Conservation (phyloP, 1,140 invertebrate genomes). For the Thaumetopoea pityocampa region DNA sequence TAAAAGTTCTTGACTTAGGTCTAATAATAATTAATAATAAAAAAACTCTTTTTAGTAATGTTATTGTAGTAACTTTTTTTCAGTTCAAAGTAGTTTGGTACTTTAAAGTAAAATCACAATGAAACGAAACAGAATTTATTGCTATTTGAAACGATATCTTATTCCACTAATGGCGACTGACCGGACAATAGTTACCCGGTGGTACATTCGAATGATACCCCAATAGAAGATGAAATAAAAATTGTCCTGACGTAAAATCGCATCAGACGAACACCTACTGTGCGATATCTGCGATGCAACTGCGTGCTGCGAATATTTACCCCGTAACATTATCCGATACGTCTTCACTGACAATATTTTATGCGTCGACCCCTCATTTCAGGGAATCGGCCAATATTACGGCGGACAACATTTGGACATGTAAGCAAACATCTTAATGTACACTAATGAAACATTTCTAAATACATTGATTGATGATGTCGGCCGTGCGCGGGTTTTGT, state of each 20-base stretch:
- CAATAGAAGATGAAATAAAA: constrained; percentile 29
- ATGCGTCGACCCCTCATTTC: constrained; percentile 48
- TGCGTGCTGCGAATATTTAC: constrained; percentile 35
- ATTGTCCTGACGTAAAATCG: constrained; percentile 42
- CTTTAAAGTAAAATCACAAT: too few species aligned
- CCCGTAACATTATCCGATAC: constrained; percentile 34
- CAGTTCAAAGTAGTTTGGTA: too few species aligned
- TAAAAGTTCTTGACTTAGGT: too few species aligned
- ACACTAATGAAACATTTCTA: constrained; percentile 72
- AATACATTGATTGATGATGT: constrained; percentile 67
- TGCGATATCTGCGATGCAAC: constrained; percentile 26
- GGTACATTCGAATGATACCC: constrained; percentile 21
- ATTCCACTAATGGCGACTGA: constrained; percentile 26
- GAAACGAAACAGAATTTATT: too few species aligned
- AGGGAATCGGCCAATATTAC: constrained; percentile 48
- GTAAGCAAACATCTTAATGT: constrained; percentile 75
- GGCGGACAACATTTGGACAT: constrained; percentile 56
- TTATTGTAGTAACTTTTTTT: too few species aligned
- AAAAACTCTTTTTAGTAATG: too few species aligned
- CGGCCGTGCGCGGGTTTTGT: constrained; percentile 48
- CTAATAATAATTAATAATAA: too few species aligned
- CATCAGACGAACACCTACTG: constrained; percentile 45
- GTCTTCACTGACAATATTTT: constrained; percentile 46
- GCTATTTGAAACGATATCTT: constrained; percentile 30
- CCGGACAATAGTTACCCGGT: constrained; percentile 30